Percentiles rank a stretch among this genome's conserved stretches.
These are phyloP conservation scores for Callionymus lyra DNA, from an alignment of 2,113 vertebrate species.

Conservation along the genomic window DNA sequence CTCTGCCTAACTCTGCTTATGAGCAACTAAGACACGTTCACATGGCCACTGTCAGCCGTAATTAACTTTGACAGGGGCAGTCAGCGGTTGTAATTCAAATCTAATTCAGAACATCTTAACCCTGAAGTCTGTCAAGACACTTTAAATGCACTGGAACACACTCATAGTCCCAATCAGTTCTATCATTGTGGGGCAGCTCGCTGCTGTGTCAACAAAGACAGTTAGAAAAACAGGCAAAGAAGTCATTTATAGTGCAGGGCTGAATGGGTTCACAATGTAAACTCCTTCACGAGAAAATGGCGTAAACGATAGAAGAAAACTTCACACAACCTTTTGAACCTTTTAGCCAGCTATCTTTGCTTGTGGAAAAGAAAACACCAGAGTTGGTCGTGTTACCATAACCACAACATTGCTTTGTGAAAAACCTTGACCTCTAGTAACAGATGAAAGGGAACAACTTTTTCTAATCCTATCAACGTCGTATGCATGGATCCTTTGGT, in stretches of 20 bases:
- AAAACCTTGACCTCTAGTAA: no score
- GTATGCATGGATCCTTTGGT: no score
- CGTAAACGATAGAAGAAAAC: slow-evolving; percentile 1
- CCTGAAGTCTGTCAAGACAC: slow-evolving; percentile 90
- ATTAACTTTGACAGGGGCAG: slow-evolving; percentile 97
- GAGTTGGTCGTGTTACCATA: no score
- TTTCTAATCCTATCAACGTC: no score
- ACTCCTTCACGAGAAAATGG: slow-evolving; percentile 9
- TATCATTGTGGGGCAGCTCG: slow-evolving; percentile 83
- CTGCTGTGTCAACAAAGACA: slow-evolving; percentile 87
- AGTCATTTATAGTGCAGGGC: neutral
- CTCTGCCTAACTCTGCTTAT: slow-evolving; percentile 72
- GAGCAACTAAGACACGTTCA: slow-evolving; percentile 72
- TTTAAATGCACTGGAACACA: slow-evolving; percentile 83
- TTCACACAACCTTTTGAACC: slow-evolving; percentile 39
- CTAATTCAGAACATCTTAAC: slow-evolving; percentile 99
- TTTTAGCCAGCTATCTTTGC: slow-evolving; percentile 16
- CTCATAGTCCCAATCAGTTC: slow-evolving; percentile 73
- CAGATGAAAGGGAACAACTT: no score
- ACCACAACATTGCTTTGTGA: no score
- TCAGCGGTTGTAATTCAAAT: slow-evolving; percentile 99
- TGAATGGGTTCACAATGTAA: slow-evolving; percentile 9
- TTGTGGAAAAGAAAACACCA: slow-evolving; percentile 29
- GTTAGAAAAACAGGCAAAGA: slow-evolving; percentile 43
- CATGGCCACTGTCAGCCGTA: slow-evolving; percentile 94